Base-by-base conservation (phyloP, 2,888 invertebrate species). In the Thumatha senex region DNA sequence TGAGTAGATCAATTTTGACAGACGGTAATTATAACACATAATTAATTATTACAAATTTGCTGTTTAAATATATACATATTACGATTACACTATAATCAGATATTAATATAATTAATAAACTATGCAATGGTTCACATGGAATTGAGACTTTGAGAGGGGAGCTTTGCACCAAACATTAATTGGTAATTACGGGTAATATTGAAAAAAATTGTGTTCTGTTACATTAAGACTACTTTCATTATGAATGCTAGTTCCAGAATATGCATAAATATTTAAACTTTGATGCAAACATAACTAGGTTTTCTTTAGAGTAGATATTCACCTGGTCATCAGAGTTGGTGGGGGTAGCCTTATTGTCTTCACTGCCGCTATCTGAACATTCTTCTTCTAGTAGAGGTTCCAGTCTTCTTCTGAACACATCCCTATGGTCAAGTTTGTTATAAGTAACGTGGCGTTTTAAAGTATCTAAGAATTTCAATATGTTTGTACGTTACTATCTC, bases 311-410 rank as follows among this genome's bases (percentile, higher is more conserved):
- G 48, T 65, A 36, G 64, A 82, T 90, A 89, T 88, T 89, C 92
- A 92, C 92, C 91, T 91, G 92, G 80, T 90, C 89, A 10, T 90
- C 90, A 43, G 89, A 87, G 62, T 92, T 86, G 65, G 91, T 90
- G 59, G 92, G 88, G 9, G 91, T 88, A 1, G 86, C 82, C 51
- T 91, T 92, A 67, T 90, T 88, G 52, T 91, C 86, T 67, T 89
- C 88, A 47, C 89, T 89, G 51, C 76, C 87, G 65, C 94, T 94
- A 72, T 95, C 95, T 14, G 96, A 95, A 55, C 93, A 94, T 30
- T 97, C 96, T 85, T 97, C 97, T 84, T 97, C 96, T 61, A 96
- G 93, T 7, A 97, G 92, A 44, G 97, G 96, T 79, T 97, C 97
- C 74, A 97, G 86, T 66, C 96, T 93, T 84, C 96, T 92, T 80